These are phyloP conservation scores for Cynoglossus semilaevis DNA, from an alignment of 2,113 vertebrate genomes.

Conservation along the genomic window DNA sequence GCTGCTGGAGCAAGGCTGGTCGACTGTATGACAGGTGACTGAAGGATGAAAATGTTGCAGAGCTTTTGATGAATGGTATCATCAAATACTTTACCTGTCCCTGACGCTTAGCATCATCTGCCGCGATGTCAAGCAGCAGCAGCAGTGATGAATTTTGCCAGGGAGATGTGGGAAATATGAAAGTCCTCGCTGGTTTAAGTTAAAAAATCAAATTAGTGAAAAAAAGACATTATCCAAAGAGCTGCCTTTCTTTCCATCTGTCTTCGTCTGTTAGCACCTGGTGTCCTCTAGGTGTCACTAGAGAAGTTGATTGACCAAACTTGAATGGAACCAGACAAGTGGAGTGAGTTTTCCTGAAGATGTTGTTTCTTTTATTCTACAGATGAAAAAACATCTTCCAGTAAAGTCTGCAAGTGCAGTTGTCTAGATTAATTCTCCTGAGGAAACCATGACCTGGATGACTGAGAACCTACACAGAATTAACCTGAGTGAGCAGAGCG, in stretches of 20 bases:
- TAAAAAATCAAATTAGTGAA: slow-evolving; percentile 44
- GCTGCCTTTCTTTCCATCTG: slow-evolving; percentile 25
- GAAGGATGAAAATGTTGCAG: slow-evolving; percentile 47
- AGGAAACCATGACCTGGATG: too few relatives aligned
- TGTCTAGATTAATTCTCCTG: too few relatives aligned
- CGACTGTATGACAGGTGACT: slow-evolving; percentile 54
- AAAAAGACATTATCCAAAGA: slow-evolving; percentile 25
- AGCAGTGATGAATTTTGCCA: slow-evolving; percentile 36
- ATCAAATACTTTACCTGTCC: slow-evolving; percentile 57
- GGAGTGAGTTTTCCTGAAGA: slow-evolving; percentile 27
- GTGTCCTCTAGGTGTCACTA: slow-evolving; percentile 78
- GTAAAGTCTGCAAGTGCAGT: too few relatives aligned
- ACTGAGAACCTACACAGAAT: too few relatives aligned
- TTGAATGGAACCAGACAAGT: slow-evolving; percentile 16
- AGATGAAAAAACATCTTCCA: too few relatives aligned
- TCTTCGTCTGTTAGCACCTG: slow-evolving; percentile 40
- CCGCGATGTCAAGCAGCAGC: slow-evolving; percentile 48
- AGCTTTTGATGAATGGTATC: slow-evolving; percentile 65
- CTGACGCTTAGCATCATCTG: slow-evolving; percentile 50
- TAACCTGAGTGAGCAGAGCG: not conserved
- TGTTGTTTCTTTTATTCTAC: not conserved
- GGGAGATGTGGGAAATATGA: slow-evolving; percentile 59
- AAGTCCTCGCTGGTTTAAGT: slow-evolving; percentile 36
- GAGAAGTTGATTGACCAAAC: slow-evolving; percentile 63
- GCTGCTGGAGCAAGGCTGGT: slow-evolving; percentile 39